Evolutionary conservation across 2,888 invertebrate genomes (phyloP).

Genomic region (Hirtodrosophila histrioides): DNA sequence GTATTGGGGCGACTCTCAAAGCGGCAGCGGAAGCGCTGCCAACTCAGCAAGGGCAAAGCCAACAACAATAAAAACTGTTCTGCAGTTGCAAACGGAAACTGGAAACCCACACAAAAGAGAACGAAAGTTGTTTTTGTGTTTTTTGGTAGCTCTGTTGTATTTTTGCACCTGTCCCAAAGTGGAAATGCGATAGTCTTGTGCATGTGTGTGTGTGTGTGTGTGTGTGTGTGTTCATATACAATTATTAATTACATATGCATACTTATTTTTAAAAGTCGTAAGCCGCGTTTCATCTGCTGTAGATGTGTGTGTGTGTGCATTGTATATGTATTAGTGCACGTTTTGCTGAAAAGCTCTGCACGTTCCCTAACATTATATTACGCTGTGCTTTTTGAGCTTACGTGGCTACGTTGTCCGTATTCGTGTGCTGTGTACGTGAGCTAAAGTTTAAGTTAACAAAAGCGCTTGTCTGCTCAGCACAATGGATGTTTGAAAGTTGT

Average conservation of each 20-base stretch:
- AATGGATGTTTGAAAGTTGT: too few species aligned
- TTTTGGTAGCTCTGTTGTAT: conserved; percentile 27
- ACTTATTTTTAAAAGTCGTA: not conserved
- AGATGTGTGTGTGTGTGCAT: not conserved
- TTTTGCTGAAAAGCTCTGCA: conserved; percentile 9
- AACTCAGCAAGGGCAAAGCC: conserved; percentile 24
- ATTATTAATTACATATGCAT: conserved; percentile 25
- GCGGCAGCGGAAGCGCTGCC: conserved; percentile 32
- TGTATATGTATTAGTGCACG: not conserved
- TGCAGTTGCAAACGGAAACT: conserved; percentile 32
- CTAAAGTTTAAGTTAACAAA: too few species aligned
- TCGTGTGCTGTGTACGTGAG: too few species aligned
- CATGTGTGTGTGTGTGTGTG: too few species aligned
- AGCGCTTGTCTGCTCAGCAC: too few species aligned
- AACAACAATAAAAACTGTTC: conserved; percentile 11
- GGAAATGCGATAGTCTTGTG: conserved; percentile 43
- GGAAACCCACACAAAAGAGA: conserved; percentile 30
- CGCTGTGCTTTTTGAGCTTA: too few species aligned
- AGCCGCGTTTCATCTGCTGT: not conserved
- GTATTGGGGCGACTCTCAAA: conserved; percentile 2
- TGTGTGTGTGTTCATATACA: conserved; percentile 7
- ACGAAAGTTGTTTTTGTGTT: conserved; percentile 40
- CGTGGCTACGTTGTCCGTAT: too few species aligned
- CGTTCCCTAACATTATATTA: too few species aligned
- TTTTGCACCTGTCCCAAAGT: conserved; percentile 53